Percentiles rank a stretch among this genome's conserved stretches.
Evolutionary conservation across 2,113 vertebrate species (phyloP).

Genomic region (Ivindomyrus marchei): DNA sequence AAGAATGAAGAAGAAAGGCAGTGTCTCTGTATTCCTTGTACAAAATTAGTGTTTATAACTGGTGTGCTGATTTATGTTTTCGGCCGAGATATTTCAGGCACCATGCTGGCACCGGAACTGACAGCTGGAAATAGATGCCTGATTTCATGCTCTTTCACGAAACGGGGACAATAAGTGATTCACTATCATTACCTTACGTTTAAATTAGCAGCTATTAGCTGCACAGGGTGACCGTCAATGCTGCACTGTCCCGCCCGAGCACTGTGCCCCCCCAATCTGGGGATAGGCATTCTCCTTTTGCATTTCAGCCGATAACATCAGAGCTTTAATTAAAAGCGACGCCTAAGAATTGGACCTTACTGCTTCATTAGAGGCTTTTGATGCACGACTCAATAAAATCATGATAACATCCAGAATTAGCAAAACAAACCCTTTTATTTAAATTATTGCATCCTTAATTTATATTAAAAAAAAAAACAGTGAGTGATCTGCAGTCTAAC

Average conservation of each 20-base stretch:
- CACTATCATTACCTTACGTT: not conserved
- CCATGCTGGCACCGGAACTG: not conserved
- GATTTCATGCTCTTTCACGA: slow-evolving; percentile 7
- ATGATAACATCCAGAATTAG: slow-evolving; percentile 15
- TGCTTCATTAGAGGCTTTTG: not conserved
- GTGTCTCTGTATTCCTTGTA: not conserved
- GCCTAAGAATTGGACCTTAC: slow-evolving; percentile 8
- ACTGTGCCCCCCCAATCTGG: not conserved
- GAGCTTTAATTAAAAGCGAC: not conserved
- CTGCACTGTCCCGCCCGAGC: not conserved
- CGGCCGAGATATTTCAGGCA: not conserved
- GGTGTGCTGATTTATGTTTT: not conserved
- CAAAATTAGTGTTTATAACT: too few species aligned
- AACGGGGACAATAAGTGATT: not conserved
- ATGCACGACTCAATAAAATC: slow-evolving; percentile 2
- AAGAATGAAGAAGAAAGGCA: not conserved
- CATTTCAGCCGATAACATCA: not conserved
- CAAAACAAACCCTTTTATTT: slow-evolving; percentile 1
- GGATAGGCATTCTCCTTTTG: not conserved
- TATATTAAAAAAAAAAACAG: not conserved
- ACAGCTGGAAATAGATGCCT: slow-evolving; percentile 7
- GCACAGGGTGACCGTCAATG: not conserved
- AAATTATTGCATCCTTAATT: slow-evolving; percentile 2
- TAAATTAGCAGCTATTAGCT: slow-evolving; percentile 8
- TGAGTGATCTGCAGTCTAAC: not conserved